Percentiles rank a stretch among this genome's conserved stretches.
Conservation (phyloP, 2,797 vertebrate species). For the Psittacula echo region DNA sequence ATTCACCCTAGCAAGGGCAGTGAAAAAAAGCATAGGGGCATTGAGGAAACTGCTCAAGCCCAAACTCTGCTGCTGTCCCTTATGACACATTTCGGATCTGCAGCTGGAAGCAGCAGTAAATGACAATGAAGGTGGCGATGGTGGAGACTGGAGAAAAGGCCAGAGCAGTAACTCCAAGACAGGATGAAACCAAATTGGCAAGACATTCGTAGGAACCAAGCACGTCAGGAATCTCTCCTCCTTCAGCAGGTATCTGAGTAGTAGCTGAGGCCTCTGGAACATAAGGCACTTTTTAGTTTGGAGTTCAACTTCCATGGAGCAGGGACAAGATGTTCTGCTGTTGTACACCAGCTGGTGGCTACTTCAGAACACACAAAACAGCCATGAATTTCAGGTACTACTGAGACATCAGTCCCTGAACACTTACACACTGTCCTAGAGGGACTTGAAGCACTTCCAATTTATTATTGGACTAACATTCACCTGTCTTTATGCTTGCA, state of each 20-base stretch:
- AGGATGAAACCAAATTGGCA: neutral
- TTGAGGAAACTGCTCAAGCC: neutral
- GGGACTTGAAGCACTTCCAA: neutral
- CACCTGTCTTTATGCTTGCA: neutral
- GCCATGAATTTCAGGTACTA: neutral
- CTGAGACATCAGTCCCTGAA: neutral
- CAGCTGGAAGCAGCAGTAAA: neutral
- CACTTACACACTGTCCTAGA: neutral
- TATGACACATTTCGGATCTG: neutral
- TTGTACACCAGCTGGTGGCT: neutral
- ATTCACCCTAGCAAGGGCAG: neutral
- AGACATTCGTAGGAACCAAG: neutral
- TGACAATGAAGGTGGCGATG: neutral
- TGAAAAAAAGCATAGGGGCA: neutral
- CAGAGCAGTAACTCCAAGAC: neutral
- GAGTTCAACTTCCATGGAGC: neutral
- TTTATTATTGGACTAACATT: neutral
- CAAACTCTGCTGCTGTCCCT: neutral
- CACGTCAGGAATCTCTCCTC: neutral
- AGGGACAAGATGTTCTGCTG: neutral
- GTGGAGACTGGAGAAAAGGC: neutral
- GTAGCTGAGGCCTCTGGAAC: neutral
- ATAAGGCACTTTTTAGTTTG: neutral
- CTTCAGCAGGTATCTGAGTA: neutral
- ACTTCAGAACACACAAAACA: neutral